Evolutionary conservation across 2,797 vertebrate genomes (phyloP).

Genomic region (Bradypodion pumilum): DNA sequence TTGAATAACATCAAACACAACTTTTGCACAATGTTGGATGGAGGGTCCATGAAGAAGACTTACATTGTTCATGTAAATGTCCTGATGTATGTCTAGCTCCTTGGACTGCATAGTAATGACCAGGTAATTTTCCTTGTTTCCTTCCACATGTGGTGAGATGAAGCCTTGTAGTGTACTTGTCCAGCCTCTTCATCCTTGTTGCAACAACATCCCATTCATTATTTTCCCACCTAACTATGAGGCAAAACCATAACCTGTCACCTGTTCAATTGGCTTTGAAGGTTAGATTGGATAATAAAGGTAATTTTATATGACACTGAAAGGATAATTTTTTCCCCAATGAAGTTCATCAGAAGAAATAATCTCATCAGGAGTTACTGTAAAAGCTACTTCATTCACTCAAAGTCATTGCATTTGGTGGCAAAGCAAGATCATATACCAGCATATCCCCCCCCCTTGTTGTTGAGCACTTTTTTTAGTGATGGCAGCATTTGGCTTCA

Average conservation of each 20-base stretch:
- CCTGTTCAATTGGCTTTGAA: conserved; percentile 41
- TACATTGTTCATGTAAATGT: not conserved
- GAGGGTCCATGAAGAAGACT: too few species aligned
- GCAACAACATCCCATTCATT: not conserved
- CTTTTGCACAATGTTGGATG: too few species aligned
- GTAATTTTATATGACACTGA: conserved; percentile 42
- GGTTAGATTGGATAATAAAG: conserved; percentile 35
- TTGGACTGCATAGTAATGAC: not conserved
- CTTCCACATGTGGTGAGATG: not conserved
- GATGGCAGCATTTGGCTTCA: not conserved
- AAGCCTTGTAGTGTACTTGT: not conserved
- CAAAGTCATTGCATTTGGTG: not conserved
- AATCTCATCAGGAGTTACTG: conserved; percentile 6
- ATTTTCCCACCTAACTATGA: conserved; percentile 6
- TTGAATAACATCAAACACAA: too few species aligned
- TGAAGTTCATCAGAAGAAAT: conserved; percentile 28
- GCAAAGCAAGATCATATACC: conserved; percentile 39
- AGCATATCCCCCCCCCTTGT: not conserved
- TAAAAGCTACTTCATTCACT: conserved; percentile 41
- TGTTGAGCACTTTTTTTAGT: conserved; percentile 1
- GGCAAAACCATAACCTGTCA: not conserved
- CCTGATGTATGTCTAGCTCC: not conserved
- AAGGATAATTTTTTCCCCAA: conserved; percentile 32
- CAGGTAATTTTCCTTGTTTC: not conserved
- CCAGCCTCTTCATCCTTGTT: too few species aligned